These are phyloP conservation scores for Urophycis tenuis DNA, from an alignment of 2,797 vertebrate genomes.

Conservation along the genomic window DNA sequence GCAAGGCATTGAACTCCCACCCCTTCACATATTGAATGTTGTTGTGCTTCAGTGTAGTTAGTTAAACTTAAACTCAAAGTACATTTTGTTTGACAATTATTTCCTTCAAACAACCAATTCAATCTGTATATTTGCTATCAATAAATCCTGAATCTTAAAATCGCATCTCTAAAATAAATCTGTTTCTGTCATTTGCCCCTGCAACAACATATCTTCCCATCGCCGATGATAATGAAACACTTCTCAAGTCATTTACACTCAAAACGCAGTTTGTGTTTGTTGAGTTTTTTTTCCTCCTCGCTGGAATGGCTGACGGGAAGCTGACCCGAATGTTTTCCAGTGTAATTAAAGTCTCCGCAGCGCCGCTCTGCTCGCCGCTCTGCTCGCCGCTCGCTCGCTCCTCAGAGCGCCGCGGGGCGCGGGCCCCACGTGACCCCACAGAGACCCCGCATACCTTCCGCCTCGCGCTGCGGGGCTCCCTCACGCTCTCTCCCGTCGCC, in stretches of 20 bases:
- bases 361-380: no score
- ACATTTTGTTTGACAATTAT: background rate
- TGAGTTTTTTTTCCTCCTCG: background rate
- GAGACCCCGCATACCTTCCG: constrained; percentile 56
- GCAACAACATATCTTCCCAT: background rate
- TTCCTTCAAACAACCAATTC: background rate
- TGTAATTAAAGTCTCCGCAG: constrained; percentile 1
- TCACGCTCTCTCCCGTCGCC: no score
- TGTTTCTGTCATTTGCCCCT: background rate
- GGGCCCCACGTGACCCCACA: constrained; percentile 42
- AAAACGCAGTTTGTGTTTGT: background rate
- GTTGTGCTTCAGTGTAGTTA: no score
- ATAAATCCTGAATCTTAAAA: background rate
- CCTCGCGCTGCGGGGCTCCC: no score
- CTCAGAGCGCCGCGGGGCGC: no score
- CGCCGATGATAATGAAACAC: background rate
- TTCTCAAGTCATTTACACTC: background rate
- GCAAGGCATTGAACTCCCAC: background rate
- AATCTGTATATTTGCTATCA: background rate
- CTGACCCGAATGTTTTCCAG: background rate
- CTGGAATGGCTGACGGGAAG: background rate
- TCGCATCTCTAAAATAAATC: background rate
- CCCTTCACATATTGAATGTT: background rate
- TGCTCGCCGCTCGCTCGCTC: no score
- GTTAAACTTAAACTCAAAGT: background rate